Evolutionary conservation across 2,888 invertebrate species (phyloP).

Genomic region (Drosophila nr. perissopoda): DNA sequence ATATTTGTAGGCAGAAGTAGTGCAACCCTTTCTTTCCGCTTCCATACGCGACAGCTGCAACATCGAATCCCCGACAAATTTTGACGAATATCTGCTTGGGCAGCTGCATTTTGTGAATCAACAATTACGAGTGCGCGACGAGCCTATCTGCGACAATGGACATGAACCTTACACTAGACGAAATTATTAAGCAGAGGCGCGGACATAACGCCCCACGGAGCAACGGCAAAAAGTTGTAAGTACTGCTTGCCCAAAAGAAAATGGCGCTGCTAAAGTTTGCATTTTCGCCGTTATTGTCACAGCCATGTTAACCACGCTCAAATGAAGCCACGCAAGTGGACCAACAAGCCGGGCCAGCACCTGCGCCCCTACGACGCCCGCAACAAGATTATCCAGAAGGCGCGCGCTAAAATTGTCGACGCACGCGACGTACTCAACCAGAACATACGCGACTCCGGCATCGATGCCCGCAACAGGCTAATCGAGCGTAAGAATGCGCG

Average conservation of each 20-base stretch:
- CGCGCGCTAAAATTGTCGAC: slow-evolving; percentile 90
- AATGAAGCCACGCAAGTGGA: slow-evolving; percentile 50
- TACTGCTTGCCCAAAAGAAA: slow-evolving; percentile 42
- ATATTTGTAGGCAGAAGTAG: not conserved
- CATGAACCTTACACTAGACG: slow-evolving; percentile 62
- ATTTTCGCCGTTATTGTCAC: not conserved
- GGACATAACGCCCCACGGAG: slow-evolving; percentile 28
- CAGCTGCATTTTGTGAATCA: not conserved
- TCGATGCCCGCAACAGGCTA: slow-evolving; percentile 90
- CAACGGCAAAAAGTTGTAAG: slow-evolving; percentile 64
- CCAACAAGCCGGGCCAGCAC: slow-evolving; percentile 38
- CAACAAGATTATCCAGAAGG: slow-evolving; percentile 90
- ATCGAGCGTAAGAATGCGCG: slow-evolving; percentile 85
- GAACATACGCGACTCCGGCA: slow-evolving; percentile 89
- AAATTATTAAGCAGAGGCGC: slow-evolving; percentile 70
- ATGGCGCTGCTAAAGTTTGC: slow-evolving; percentile 48
- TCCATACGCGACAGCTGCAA: slow-evolving; percentile 1
- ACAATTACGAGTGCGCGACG: slow-evolving; percentile 7
- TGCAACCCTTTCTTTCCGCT: slow-evolving; percentile 22
- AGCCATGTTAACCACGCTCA: slow-evolving; percentile 18
- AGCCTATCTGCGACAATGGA: slow-evolving; percentile 42
- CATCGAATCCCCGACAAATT: not conserved
- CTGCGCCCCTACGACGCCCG: slow-evolving; percentile 88
- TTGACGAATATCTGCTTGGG: not conserved
- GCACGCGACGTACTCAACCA: slow-evolving; percentile 92